phyloP scores from a whole-genome alignment of 2,113 vertebrate genomes.

The Noctilio leporinus region DNA sequence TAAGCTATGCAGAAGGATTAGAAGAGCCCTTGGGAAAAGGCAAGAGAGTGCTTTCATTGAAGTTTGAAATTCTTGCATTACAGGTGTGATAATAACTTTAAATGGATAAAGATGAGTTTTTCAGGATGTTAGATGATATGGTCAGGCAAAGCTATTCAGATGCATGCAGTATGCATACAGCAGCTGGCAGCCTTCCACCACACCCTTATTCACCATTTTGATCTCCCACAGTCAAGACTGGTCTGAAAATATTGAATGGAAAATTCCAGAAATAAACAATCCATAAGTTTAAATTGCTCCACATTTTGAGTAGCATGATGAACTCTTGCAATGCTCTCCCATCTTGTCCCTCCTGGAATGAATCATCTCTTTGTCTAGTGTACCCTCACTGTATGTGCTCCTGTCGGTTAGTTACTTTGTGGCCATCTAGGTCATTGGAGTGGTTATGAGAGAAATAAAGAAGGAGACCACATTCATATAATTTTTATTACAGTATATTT shows the following conservation, averaged over 20 bases:
- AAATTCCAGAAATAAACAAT: not conserved
- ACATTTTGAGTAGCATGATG: not conserved
- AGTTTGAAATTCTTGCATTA: not conserved
- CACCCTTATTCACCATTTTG: not conserved
- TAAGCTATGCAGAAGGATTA: not conserved
- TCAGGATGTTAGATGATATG: conserved; percentile 16
- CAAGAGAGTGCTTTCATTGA: not conserved
- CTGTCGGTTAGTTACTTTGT: too few relatives aligned
- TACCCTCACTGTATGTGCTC: too few relatives aligned
- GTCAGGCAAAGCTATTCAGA: conserved; percentile 10
- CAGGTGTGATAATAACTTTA: not conserved
- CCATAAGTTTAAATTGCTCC: not conserved
- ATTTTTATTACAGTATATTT: not conserved
- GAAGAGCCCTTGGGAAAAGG: not conserved
- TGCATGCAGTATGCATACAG: not conserved
- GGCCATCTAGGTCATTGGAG: not conserved
- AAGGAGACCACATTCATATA: not conserved
- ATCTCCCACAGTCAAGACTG: not conserved
- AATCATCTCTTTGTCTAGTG: not conserved
- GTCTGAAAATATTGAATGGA: not conserved
- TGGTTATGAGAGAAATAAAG: not conserved
- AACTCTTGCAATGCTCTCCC: not conserved
- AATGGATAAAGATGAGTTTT: not conserved
- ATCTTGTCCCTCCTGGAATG: not conserved
- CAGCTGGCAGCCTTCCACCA: not conserved